Conservation (phyloP, 2,113 vertebrate genomes). For the Apeltes quadracus region DNA sequence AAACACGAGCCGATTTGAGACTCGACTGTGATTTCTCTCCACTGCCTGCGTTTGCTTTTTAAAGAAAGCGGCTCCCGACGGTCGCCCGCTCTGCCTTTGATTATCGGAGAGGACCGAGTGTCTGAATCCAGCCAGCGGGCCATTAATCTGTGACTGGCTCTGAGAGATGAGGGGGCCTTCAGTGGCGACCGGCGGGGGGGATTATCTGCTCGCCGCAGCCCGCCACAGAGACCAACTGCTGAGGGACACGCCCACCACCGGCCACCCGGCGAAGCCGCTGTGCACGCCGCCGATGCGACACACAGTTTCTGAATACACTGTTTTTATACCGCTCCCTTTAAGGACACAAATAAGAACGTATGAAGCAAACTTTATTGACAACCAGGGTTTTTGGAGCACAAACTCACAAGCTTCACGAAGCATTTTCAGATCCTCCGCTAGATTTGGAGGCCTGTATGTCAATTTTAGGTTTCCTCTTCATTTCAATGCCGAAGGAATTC, state of each 20-base stretch:
- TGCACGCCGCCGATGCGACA: conserved; percentile 29
- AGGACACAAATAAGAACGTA: background rate
- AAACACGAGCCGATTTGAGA: too few species aligned
- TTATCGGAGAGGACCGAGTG: conserved; percentile 57
- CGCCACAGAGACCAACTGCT: conserved; percentile 46
- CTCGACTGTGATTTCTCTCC: background rate
- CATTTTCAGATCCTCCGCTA: background rate
- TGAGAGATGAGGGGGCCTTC: conserved; percentile 53
- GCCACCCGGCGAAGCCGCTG: conserved; percentile 34
- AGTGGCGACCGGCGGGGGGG: conserved; percentile 34
- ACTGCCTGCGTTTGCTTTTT: conserved; percentile 18
- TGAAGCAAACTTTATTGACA: background rate
- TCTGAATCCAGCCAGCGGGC: conserved; percentile 58
- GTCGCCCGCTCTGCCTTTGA: conserved; percentile 48
- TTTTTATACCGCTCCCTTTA: background rate
- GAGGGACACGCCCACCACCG: conserved; percentile 11
- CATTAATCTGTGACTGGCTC: conserved; percentile 62
- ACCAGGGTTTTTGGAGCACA: background rate
- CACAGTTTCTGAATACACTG: background rate
- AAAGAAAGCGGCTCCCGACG: conserved; percentile 20
- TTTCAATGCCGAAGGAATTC: background rate
- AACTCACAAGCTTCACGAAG: background rate
- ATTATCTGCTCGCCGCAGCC: conserved; percentile 50
- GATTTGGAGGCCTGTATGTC: background rate
- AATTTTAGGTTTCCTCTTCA: background rate